phyloP scores from a whole-genome alignment of 2,113 vertebrate species.

The Sorex araneus region DNA sequence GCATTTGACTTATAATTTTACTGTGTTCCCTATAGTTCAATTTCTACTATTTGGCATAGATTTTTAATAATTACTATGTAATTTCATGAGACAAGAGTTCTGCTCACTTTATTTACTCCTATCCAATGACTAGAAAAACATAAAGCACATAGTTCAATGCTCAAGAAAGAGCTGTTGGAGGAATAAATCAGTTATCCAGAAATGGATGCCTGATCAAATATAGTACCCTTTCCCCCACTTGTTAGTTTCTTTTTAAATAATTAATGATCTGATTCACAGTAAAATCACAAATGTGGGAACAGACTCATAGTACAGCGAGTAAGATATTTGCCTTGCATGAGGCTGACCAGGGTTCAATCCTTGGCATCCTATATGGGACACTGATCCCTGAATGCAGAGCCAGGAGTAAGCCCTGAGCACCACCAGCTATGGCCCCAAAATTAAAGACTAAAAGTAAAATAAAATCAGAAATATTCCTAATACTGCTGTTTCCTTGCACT shows the following conservation, averaged over 20 bases:
- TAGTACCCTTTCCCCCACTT: background rate
- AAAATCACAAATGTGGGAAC: no score
- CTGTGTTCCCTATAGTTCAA: background rate
- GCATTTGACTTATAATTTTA: background rate
- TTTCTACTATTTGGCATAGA: background rate
- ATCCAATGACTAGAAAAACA: background rate
- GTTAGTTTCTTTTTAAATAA: conserved; percentile 4
- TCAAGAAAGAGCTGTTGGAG: conserved; percentile 5
- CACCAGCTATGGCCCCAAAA: no score
- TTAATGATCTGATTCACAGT: conserved; percentile 7
- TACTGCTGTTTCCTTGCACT: background rate
- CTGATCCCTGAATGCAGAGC: no score
- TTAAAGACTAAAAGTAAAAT: no score
- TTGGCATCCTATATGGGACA: no score
- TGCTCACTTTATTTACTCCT: background rate
- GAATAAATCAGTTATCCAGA: background rate
- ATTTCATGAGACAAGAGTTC: background rate
- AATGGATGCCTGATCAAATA: background rate
- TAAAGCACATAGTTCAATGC: background rate
- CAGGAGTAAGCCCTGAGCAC: no score
- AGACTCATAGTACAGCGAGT: no score
- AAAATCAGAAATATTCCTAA: background rate
- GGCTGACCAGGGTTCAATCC: no score
- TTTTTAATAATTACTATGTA: background rate
- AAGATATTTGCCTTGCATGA: no score